Percentiles rank a stretch among this genome's conserved stretches.
These are phyloP conservation scores for Chionomys nivalis DNA, from an alignment of 2,113 vertebrate species.

Conservation along the genomic window DNA sequence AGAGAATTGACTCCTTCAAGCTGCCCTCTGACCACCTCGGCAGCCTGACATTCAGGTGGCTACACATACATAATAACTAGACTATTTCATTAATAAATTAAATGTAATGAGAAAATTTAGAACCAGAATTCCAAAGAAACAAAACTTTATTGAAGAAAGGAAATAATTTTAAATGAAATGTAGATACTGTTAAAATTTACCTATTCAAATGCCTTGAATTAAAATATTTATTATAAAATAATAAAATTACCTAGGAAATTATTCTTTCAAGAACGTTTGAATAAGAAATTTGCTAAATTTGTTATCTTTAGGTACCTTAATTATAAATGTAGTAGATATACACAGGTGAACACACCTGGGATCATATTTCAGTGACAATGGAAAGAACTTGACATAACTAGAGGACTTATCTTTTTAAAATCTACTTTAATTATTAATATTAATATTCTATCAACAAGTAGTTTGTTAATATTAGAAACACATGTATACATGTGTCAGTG, in stretches of 20 bases:
- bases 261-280: conserved; percentile 6
- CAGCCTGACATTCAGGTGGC: not conserved
- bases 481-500: not conserved
- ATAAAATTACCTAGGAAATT: not conserved
- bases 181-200: not conserved
- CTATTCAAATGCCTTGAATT: not conserved
- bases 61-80: not conserved
- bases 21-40: rapidly evolving
- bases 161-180: conserved; percentile 3
- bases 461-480: not conserved
- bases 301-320: not conserved
- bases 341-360: not conserved
- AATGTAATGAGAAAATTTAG: not conserved
- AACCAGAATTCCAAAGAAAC: not conserved
- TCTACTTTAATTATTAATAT: not conserved
- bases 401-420: not conserved
- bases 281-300: not conserved
- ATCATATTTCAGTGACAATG: not conserved
- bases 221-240: not conserved
- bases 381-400: not conserved
- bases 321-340: not conserved
- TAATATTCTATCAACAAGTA: not conserved
- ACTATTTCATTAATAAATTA: not conserved
- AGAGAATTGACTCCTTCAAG: not conserved
- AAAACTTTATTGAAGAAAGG: not conserved